phyloP scores from a whole-genome alignment of 2,113 vertebrate genomes.

The Brachypodius melanocephalos region DNA sequence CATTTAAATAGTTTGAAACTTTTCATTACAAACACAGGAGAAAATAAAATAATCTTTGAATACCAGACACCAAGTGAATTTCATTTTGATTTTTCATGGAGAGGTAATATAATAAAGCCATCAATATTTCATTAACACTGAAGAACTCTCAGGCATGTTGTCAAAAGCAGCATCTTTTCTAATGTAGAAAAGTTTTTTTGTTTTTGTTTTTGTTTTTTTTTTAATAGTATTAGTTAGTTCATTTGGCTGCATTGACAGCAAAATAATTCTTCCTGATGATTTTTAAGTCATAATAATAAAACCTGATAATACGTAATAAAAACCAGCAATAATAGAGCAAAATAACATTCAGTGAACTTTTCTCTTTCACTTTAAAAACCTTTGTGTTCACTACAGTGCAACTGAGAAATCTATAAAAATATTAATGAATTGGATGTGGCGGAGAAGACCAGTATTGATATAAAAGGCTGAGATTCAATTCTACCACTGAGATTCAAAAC shows the following conservation, averaged over 20 bases:
- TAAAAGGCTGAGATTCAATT: background rate
- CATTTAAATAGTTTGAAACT: background rate
- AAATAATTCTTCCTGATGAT: background rate
- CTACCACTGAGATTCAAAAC: background rate
- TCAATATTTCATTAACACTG: background rate
- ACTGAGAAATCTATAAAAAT: background rate
- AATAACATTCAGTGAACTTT: background rate
- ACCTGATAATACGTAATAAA: background rate
- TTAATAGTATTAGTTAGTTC: background rate
- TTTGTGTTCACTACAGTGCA: background rate
- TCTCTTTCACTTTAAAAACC: background rate
- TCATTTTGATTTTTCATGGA: background rate
- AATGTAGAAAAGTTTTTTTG: background rate
- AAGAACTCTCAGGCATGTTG: background rate
- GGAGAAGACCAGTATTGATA: background rate
- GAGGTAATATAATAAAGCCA: background rate
- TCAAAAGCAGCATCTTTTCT: background rate
- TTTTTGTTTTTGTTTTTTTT: no score
- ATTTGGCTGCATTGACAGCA: background rate
- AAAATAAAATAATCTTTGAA: background rate
- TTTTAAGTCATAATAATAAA: background rate
- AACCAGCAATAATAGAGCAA: background rate
- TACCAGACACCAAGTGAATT: background rate
- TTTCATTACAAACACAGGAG: background rate
- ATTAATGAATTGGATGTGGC: accelerated